Conservation (phyloP, 2,888 invertebrate genomes). For the Caenorhabditis uteleia region DNA sequence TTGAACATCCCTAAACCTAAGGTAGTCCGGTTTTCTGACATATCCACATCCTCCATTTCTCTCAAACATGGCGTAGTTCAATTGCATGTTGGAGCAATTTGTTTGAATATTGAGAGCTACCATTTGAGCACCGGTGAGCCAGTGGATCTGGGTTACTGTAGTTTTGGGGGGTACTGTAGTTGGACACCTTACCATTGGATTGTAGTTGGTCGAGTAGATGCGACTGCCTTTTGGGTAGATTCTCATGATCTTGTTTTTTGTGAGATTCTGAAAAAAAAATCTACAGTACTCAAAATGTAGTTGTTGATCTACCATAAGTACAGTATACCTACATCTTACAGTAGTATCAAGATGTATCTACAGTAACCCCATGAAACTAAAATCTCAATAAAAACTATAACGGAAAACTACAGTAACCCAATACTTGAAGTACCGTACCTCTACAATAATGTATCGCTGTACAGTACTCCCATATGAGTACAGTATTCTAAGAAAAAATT, state of each 20-base stretch:
- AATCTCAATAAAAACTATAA: no score
- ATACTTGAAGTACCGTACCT: no score
- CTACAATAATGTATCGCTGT: no score
- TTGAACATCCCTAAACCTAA: constrained; percentile 14
- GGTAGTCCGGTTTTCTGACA: constrained; percentile 32
- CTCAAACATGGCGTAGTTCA: constrained; percentile 91
- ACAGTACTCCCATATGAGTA: no score
- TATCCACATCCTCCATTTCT: constrained; percentile 75
- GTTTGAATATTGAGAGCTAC: constrained; percentile 78
- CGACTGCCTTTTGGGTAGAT: constrained; percentile 40
- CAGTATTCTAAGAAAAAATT: no score
- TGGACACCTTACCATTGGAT: constrained; percentile 36
- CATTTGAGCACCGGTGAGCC: constrained; percentile 90
- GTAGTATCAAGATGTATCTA: no score
- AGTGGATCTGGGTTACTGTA: constrained; percentile 76
- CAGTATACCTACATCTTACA: no score
- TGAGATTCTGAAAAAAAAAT: constrained; percentile 18
- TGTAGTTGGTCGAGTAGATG: constrained; percentile 44
- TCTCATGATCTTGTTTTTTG: constrained; percentile 28
- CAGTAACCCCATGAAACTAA: no score
- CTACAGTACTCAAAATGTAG: no score
- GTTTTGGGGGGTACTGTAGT: no score
- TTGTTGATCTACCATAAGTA: no score
- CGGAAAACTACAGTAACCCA: no score
- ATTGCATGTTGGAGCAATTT: constrained; percentile 82